A percentile compares a stretch with the other conserved stretches of the same genome.
phyloP scores from a whole-genome alignment of 2,888 invertebrate species.

The Tenodera sinensis region DNA sequence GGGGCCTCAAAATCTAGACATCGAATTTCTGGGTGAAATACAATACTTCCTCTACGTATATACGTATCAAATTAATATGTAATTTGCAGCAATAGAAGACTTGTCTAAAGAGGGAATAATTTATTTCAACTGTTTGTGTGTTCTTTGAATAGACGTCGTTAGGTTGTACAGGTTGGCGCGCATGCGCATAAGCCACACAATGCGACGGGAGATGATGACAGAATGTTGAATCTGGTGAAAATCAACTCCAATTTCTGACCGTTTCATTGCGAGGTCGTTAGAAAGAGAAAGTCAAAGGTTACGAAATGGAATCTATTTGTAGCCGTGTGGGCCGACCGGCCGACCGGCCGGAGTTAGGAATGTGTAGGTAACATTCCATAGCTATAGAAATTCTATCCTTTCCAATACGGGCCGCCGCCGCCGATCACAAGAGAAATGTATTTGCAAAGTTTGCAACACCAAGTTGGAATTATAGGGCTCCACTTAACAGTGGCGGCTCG shows the following conservation, averaged over 20 bases:
- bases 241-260: conserved; percentile 15
- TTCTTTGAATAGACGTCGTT: background rate
- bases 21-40: no score
- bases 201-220: background rate
- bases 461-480: background rate
- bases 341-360: background rate
- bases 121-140: no score
- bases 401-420: no score
- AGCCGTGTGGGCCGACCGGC: no score
- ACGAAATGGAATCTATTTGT: background rate
- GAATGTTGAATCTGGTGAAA: background rate
- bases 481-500: no score
- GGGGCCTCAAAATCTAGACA: no score
- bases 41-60: no score
- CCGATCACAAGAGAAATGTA: background rate
- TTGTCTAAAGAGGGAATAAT: no score
- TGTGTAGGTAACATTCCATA: background rate
- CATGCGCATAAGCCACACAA: background rate
- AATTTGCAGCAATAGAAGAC: no score
- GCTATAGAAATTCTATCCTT: background rate
- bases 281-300: background rate
- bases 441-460: background rate
- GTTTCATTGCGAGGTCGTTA: background rate
- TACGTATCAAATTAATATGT: no score
- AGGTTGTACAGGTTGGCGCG: background rate